Evolutionary conservation across 2,113 vertebrate species (phyloP).

Genomic region (Myotis brandtii): DNA sequence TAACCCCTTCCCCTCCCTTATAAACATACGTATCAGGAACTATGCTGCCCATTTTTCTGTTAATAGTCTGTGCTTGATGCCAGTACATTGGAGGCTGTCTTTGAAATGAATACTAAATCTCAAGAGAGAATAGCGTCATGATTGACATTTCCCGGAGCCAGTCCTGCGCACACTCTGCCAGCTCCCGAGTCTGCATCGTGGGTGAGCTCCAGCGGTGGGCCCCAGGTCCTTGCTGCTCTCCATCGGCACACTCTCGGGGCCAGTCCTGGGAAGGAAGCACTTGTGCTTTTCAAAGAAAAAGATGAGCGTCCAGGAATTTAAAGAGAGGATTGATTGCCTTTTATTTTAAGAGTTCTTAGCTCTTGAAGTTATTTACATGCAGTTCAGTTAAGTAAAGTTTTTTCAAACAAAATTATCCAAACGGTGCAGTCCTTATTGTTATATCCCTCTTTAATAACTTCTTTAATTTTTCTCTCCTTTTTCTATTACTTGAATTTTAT

Average conservation of each 20-base stretch:
- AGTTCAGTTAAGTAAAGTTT: conserved; percentile 77
- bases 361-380: conserved; percentile 68
- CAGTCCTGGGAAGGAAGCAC: conserved; percentile 75
- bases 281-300: conserved; percentile 74
- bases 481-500: conserved; percentile 94
- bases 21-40: conserved; percentile 81
- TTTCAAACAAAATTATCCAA: conserved; percentile 81
- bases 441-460: conserved; percentile 87
- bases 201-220: not conserved
- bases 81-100: conserved; percentile 81
- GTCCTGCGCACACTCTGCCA: conserved; percentile 63
- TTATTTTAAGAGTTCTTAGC: conserved; percentile 48
- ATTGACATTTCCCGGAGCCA: conserved; percentile 41
- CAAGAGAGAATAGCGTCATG: conserved; percentile 65
- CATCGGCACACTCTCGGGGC: conserved; percentile 42
- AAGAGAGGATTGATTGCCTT: conserved; percentile 47
- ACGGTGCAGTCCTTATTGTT: conserved; percentile 85
- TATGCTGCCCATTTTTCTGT: conserved; percentile 82
- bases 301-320: conserved; percentile 49
- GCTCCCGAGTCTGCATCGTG: conserved; percentile 57
- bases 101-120: conserved; percentile 75
- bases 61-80: conserved; percentile 80
- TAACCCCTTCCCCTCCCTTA: conserved; percentile 84
- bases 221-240: conserved; percentile 42
- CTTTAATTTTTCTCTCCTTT: conserved; percentile 89